A percentile compares a stretch with the other conserved stretches of the same genome.
These are phyloP conservation scores for Rhagophthalmus giganteus DNA, from an alignment of 2,888 invertebrate genomes.

Conservation along the genomic window DNA sequence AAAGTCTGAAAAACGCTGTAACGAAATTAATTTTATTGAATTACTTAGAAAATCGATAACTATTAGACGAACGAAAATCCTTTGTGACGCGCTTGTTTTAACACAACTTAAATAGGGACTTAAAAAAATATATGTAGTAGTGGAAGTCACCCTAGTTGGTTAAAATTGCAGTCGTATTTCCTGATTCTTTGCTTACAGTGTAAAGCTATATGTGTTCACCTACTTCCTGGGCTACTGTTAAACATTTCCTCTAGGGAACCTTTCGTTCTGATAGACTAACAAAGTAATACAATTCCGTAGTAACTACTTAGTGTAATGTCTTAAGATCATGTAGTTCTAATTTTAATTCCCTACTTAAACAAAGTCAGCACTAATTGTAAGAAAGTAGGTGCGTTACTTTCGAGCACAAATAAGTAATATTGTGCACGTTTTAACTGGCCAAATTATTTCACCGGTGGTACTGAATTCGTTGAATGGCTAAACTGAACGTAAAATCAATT, in stretches of 20 bases:
- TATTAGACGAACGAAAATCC: too few species aligned
- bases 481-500: too few species aligned
- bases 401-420: background rate
- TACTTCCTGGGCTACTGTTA: conserved; percentile 19
- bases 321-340: conserved; percentile 13
- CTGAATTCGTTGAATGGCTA: background rate
- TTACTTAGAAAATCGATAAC: too few species aligned
- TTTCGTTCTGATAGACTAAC: conserved; percentile 27
- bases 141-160: conserved; percentile 8
- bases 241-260: conserved; percentile 24
- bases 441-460: too few species aligned
- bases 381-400: too few species aligned
- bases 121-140: too few species aligned
- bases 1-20: too few species aligned
- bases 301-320: conserved; percentile 17
- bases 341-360: conserved; percentile 3
- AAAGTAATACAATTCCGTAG: conserved; percentile 22
- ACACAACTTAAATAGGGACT: too few species aligned
- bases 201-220: conserved; percentile 11
- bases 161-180: conserved; percentile 19
- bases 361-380: conserved; percentile 5
- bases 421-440: background rate
- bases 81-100: too few species aligned
- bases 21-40: too few species aligned
- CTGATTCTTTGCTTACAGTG: conserved; percentile 12